Base-by-base conservation (phyloP, 2,113 vertebrate genomes). In the Menura novaehollandiae region DNA sequence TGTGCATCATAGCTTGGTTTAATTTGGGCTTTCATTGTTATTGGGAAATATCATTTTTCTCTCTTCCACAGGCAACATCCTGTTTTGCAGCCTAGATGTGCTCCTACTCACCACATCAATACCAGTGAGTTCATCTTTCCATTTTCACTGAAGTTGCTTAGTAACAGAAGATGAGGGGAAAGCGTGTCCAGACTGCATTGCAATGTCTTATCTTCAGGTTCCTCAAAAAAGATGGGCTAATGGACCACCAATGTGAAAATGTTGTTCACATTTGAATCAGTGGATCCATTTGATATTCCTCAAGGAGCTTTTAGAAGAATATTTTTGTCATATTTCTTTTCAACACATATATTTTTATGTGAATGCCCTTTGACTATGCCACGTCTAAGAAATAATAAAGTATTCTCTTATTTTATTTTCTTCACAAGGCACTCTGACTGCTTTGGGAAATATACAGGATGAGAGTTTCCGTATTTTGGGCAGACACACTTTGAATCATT, bases 131-230 rank as follows among this genome's bases (percentile, higher is more conserved):
- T 79, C 41, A 91, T 81, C 62, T 85, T 96, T 97, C 94, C 72
- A 93, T 96, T 97, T 96, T 92, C 91, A 84, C 76, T 75, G 35
- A 92, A 96, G 95, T 97, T 97, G 89, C 92, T 97, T 97, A 96
- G 77, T 96, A 97, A 94, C 90, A 85, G 89, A 87, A 95, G 83
- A 93, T 47, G 84, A 93, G 92, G 93, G 74, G 62, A 97, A 91
- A 95, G 72, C 69, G 32, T 95, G 94, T 51, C 74, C 72, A 85
- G 71, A 88, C 60, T 96, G 68, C 67, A 82, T 49, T 88, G 95
- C 82, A 66, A 94, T 77, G 68, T 73, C 89, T 95, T 72, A 91
- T 51, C 93, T 90, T 84, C 92, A 91, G 49, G 72, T 62, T 95
- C 80, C 95, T 79, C 96, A 94, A 93, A 90, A 92, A 74, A 96